Evolutionary conservation across 2,888 invertebrate genomes (phyloP).

Genomic region (Stenurella melanura): DNA sequence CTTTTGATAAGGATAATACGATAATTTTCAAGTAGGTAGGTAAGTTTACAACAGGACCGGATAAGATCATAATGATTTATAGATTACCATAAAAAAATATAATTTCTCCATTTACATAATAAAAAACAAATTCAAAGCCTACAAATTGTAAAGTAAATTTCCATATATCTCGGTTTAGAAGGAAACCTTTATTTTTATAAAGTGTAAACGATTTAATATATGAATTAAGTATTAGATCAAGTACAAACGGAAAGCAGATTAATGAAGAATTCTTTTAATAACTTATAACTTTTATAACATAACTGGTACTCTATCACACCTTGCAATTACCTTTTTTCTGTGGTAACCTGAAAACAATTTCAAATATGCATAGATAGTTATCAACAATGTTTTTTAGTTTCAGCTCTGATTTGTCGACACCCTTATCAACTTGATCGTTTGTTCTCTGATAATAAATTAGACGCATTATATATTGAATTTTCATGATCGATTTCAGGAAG

Average conservation of each 20-base stretch:
- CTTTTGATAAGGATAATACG: neutral
- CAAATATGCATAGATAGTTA: no score
- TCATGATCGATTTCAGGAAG: conserved; percentile 18
- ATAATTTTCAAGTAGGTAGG: neutral
- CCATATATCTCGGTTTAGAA: no score
- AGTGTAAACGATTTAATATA: no score
- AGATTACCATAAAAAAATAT: neutral
- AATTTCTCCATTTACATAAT: neutral
- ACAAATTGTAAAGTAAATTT: neutral
- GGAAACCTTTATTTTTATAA: no score
- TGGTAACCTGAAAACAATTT: no score
- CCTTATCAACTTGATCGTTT: conserved; percentile 7
- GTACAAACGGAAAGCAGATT: no score
- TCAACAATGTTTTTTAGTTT: neutral
- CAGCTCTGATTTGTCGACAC: conserved; percentile 10
- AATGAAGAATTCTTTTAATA: no score
- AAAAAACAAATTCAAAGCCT: neutral
- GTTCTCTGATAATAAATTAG: conserved; percentile 12
- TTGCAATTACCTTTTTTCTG: no score
- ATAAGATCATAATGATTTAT: neutral
- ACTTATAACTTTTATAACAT: no score
- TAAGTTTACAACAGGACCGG: neutral
- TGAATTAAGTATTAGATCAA: no score
- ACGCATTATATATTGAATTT: conserved; percentile 23
- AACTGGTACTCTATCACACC: no score